phyloP scores from a whole-genome alignment of 30 jellyfish, hydroid and myxozoan genomes.

The Pelagia noctiluca region DNA sequence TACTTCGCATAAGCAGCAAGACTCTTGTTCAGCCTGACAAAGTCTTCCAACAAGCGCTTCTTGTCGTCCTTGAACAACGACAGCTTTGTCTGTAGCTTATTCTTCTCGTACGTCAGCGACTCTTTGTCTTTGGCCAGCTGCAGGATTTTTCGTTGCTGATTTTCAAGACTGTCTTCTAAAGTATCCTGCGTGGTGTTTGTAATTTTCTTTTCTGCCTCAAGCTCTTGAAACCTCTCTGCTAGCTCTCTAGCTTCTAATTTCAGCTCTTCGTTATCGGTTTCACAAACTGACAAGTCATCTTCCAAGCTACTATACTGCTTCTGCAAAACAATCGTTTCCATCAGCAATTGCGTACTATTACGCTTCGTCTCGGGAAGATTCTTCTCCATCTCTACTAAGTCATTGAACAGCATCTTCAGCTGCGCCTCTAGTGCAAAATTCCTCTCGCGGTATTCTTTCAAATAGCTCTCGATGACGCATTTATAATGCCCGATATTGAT shows the following conservation, averaged over 20 bases:
- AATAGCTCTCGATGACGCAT: constrained; percentile 71
- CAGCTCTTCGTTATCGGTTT: constrained; percentile 65
- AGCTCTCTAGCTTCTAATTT: constrained; percentile 84
- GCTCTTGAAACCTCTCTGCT: constrained; percentile 80
- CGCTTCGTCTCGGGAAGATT: constrained; percentile 66
- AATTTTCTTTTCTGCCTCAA: constrained; percentile 82
- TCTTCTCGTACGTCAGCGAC: constrained; percentile 80
- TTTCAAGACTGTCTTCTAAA: constrained; percentile 84
- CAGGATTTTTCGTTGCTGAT: constrained; percentile 72
- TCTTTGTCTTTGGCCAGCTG: constrained; percentile 88
- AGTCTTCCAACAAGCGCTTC: constrained; percentile 94
- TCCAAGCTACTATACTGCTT: constrained; percentile 77
- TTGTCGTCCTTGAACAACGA: constrained; percentile 89
- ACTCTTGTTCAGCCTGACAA: constrained; percentile 84
- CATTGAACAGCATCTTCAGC: constrained; percentile 63
- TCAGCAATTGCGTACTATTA: constrained; percentile 77
- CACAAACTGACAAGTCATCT: constrained; percentile 70
- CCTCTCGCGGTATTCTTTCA: constrained; percentile 80
- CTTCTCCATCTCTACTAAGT: constrained; percentile 77
- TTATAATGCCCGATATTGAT: constrained; percentile 73
- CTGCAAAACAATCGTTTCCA: constrained; percentile 83
- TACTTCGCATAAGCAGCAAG: constrained; percentile 89
- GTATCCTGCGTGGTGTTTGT: constrained; percentile 85
- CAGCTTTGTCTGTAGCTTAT: constrained; percentile 79
- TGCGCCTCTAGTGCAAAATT: constrained; percentile 82